Evolutionary conservation across 2,888 invertebrate species (phyloP).

Genomic region (Pyrgus malvae): DNA sequence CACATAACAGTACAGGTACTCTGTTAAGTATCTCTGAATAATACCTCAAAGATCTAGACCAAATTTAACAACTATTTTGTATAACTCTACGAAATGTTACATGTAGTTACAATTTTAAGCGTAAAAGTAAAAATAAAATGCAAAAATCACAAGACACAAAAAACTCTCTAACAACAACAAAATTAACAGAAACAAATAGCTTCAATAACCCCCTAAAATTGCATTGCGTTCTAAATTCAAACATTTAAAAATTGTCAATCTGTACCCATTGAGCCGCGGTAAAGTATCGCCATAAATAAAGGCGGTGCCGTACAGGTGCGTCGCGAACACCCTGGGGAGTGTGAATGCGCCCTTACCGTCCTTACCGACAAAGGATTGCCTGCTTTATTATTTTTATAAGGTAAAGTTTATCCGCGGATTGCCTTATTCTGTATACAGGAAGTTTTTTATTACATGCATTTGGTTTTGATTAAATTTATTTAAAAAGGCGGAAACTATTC

Average conservation of each 20-base stretch:
- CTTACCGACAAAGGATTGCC: slow-evolving; percentile 73
- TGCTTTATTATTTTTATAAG: slow-evolving; percentile 74
- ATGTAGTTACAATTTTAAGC: too few relatives aligned
- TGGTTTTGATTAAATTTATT: too few relatives aligned
- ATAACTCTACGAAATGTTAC: too few relatives aligned
- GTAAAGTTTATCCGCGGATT: slow-evolving; percentile 46
- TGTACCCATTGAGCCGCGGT: slow-evolving; percentile 55
- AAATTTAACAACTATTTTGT: too few relatives aligned
- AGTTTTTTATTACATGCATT: too few relatives aligned
- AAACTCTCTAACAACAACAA: too few relatives aligned
- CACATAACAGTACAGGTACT: too few relatives aligned
- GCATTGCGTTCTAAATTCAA: slow-evolving; percentile 22
- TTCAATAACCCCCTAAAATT: background rate
- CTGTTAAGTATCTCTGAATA: too few relatives aligned
- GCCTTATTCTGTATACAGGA: slow-evolving; percentile 46
- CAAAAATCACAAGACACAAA: too few relatives aligned
- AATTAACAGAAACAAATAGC: background rate
- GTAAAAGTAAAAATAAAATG: too few relatives aligned
- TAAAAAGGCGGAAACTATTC: too few relatives aligned
- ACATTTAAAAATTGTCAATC: slow-evolving; percentile 33
- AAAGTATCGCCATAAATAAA: slow-evolving; percentile 66
- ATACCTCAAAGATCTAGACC: too few relatives aligned
- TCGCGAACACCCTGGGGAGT: slow-evolving; percentile 58
- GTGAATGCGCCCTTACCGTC: slow-evolving; percentile 63
- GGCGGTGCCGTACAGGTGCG: slow-evolving; percentile 58